Evolutionary conservation across 1,140 invertebrate genomes (phyloP).

Genomic region (Scaptomyza graminum): DNA sequence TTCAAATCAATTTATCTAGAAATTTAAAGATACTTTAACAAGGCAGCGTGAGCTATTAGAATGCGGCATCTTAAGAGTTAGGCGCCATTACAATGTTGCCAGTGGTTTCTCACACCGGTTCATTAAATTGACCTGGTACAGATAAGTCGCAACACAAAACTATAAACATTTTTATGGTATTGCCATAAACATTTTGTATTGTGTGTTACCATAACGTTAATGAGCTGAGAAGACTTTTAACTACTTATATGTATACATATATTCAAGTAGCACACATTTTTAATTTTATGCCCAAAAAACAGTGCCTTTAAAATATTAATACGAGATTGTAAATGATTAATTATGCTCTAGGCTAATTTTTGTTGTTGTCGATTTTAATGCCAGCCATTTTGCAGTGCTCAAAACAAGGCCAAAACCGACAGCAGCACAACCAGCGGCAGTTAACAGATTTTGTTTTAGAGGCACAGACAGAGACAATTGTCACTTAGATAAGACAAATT

Average conservation of each 20-base stretch:
- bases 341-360: neutral
- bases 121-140: slow-evolving; percentile 59
- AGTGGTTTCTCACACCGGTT: slow-evolving; percentile 59
- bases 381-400: slow-evolving; percentile 25
- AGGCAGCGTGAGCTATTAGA: slow-evolving; percentile 44
- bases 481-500: slow-evolving; percentile 72
- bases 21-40: slow-evolving; percentile 40
- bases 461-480: slow-evolving; percentile 38
- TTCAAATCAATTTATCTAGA: slow-evolving; percentile 32
- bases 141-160: slow-evolving; percentile 35
- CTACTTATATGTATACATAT: slow-evolving; percentile 14
- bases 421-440: slow-evolving; percentile 30
- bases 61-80: slow-evolving; percentile 38
- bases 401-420: slow-evolving; percentile 39
- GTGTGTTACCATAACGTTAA: slow-evolving; percentile 16
- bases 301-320: slow-evolving; percentile 20
- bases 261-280: slow-evolving; percentile 25
- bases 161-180: slow-evolving; percentile 49
- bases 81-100: slow-evolving; percentile 46
- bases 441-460: slow-evolving; percentile 27
- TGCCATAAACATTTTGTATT: slow-evolving; percentile 36
- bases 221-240: slow-evolving; percentile 25
- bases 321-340: slow-evolving; percentile 23
- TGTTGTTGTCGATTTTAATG: slow-evolving; percentile 9
- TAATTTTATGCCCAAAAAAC: neutral